Evolutionary conservation across 2,797 vertebrate genomes (phyloP).

Genomic region (Cygnus olor): DNA sequence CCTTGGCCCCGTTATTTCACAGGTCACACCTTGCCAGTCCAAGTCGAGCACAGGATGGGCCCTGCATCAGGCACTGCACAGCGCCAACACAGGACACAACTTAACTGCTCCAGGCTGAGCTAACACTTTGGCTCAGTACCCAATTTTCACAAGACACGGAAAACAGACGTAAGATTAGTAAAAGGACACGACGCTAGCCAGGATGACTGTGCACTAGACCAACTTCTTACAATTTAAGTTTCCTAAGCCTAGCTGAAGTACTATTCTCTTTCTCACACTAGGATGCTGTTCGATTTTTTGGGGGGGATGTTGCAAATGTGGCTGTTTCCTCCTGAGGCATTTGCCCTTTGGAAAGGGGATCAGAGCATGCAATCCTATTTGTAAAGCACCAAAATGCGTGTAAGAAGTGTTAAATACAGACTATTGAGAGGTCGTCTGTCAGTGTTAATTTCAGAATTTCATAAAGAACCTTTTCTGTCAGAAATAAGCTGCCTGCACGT

Average conservation of each 20-base stretch:
- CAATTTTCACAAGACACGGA: constrained; percentile 30
- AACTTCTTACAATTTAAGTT: background rate
- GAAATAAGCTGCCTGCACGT: background rate
- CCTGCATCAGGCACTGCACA: background rate
- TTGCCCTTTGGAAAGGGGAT: constrained; percentile 6
- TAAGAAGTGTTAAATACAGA: background rate
- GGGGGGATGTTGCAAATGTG: background rate
- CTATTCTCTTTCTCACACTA: background rate
- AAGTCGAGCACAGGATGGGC: background rate
- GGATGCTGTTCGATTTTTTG: background rate
- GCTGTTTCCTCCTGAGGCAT: background rate
- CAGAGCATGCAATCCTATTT: background rate
- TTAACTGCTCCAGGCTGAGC: background rate
- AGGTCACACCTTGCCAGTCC: background rate
- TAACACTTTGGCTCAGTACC: background rate
- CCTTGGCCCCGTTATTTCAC: background rate
- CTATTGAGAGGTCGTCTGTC: background rate
- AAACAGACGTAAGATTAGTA: background rate
- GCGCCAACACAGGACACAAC: background rate
- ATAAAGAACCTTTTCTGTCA: background rate
- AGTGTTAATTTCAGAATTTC: background rate
- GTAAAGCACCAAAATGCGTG: background rate
- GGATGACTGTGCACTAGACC: background rate
- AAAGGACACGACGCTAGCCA: background rate
- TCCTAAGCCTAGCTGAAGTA: background rate